Evolutionary conservation across 2,113 vertebrate species (phyloP), one percentile per base, ranked within the genome.

Genomic region (Albula glossodonta): DNA sequence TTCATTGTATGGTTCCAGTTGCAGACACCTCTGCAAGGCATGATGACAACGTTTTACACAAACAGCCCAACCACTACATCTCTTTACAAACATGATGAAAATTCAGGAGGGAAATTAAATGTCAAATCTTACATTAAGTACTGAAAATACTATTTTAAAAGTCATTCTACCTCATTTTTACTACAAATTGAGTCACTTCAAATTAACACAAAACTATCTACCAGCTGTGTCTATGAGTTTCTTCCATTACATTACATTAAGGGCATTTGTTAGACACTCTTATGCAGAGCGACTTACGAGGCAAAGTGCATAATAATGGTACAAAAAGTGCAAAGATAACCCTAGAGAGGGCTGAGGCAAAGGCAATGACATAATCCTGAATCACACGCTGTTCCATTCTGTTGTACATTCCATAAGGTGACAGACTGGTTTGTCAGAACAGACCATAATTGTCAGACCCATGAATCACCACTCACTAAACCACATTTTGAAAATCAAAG

Each of bases 1-100:
- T 90, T 99, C 98, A 1, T 99, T 99, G 83, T 99, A 99, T 0
- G 98, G 98, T 87, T 99, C 98, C 53, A 99, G 87, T 89, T 98
- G 98, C 0, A 99, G 96, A 86, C 98, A 99, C 51, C 97, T 95
- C 98, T 99, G 91, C 1, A 31, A 90, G 19, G 52, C 49, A 83
- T 19, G 22, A 66, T 66, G 3, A 66, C 60, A 63, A 7, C 70
- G 6, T 74, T 74, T 74, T 10, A 74, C 5, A 9, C 22, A 74
- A 31, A 74, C 11, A 74, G 4, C 60, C 60, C 2, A 7, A 63
- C 4, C 60, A 63, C 60, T 63, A 19, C 2, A 7, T 63, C 60
- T 19, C 60, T 41, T 19, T 22, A 22, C 22, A 22, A 66, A 66
- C 17, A 22, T 41, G 31, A 41, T 41, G 31, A 41, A 41, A 41